Base-by-base conservation (phyloP, 2,797 vertebrate genomes). In the Valencia hispanica region DNA sequence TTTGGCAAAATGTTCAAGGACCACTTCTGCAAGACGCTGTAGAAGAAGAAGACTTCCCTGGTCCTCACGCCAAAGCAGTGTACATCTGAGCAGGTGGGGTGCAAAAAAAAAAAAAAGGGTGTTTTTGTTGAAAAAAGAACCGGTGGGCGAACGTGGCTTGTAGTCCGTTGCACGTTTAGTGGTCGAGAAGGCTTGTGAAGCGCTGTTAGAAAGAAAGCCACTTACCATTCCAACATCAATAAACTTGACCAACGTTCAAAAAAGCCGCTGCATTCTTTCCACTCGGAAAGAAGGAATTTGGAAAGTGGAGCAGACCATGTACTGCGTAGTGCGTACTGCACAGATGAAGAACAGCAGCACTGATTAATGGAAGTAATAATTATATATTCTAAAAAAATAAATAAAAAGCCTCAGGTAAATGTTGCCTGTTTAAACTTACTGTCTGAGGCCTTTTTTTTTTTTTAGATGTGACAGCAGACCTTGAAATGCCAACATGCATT, bases 211-310 rank as follows among this genome's bases (percentile, higher is more conserved):
- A 50, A 27, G 41, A 61, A 73, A 20, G 30, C 14, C n/a, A 48
- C 30, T 69, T 48, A 48, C 65, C 10, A 36, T 69, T 79, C 84
- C 85, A 89, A 84, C 74, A 76, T 85, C 87, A 91, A 90, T 89
- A 91, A 90, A 88, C 81, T 53, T 43, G n/a, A 82, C 77, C 74
- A 63, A 57, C 79, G 81, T 76, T 86, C 34, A 78, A 83, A 81
- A 79, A 83, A 80, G 70, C 75, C 32, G 63, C 70, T 22, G 72
- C 85, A 86, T 88, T 88, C 79, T 83, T 90, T 90, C 86, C 82
- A 2, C 79, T 79, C 53, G 69, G 79, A 86, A 79, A 51, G 41
- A 4, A 79, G 72, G 68, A 70, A 85, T 80, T 89, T 72, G 81
- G 79, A 83, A 70, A 80, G 74, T 74, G 14, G 79, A 75, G 73